Conservation (phyloP, 2,888 invertebrate genomes). For the Plutella xylostella region DNA sequence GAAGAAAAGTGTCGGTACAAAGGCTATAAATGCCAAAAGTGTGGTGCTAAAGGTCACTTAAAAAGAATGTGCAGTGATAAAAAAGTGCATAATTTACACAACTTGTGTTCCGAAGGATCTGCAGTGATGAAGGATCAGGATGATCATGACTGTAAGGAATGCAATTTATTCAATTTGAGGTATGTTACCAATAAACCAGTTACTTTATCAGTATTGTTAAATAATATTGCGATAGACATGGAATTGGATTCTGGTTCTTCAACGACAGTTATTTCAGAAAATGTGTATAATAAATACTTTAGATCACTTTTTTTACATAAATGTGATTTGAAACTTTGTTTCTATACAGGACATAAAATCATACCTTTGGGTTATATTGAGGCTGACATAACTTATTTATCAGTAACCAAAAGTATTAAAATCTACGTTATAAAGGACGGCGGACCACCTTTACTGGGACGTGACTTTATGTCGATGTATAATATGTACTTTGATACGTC, state of each 20-base stretch:
- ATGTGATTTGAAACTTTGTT: constrained; percentile 18
- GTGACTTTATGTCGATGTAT: constrained; percentile 18
- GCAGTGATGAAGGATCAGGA: neutral
- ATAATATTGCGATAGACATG: neutral
- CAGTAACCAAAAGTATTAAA: constrained; percentile 10
- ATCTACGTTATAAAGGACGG: constrained; percentile 19
- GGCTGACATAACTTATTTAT: constrained; percentile 9
- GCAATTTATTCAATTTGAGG: constrained; percentile 2
- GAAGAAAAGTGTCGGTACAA: neutral
- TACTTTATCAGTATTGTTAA: neutral
- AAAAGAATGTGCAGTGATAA: neutral
- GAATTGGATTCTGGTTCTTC: neutral
- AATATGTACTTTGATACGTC: constrained; percentile 2
- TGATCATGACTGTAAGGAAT: neutral
- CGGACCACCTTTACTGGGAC: constrained; percentile 15
- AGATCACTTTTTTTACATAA: neutral
- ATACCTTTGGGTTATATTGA: constrained; percentile 17
- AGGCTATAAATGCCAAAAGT: neutral
- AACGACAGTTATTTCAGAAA: neutral
- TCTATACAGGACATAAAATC: constrained; percentile 21
- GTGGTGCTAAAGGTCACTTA: neutral
- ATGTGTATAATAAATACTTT: neutral
- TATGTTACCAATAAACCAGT: neutral
- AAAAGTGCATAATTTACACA: neutral
- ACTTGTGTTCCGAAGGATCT: neutral